Evolutionary conservation across 2,797 vertebrate genomes (phyloP), one percentile per base, ranked within the genome.

Genomic region (Sciurus vulgaris): DNA sequence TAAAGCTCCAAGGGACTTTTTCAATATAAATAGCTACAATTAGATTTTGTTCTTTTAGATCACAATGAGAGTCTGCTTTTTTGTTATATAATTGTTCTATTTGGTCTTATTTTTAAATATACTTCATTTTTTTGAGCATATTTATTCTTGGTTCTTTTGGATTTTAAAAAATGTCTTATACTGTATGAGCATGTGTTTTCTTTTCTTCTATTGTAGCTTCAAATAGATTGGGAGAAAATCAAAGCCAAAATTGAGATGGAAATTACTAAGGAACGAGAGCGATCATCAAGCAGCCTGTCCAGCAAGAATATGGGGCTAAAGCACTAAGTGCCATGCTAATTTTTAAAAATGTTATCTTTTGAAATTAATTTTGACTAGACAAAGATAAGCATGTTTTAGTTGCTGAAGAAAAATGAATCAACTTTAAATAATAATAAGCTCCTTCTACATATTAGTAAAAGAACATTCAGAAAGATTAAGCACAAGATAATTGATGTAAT

Each of bases 171-270:
- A 35, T 74, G 15, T 73, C 35, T 67, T 67, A 73, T 63, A 82
- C 26, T 72, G n/a, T 89, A 44, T 95, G 86, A 93, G 38, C 18
- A 26, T 22, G 3, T 7, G 96, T 93, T 51, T 96, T 0, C 67
- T 49, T 95, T 91, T 90, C 87, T 96, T 87, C 65, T 96, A 83
- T 97, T 98, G n/a, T 98, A 99, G 99, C 99, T 99, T 96, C 99
- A 99, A 98, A 99, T 99, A 97, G 99, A 99, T 96, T 99, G 99
- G 99, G 99, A 99, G 92, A 99, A 99, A 98, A 99, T 99, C 98
- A 99, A 99, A 98, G 99, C 99, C 44, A 99, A 99, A 98, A 99
- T 99, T 65, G 99, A 99, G 97, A 98, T 99, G 99, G 99, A 99
- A 98, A 97, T 99, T 85, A 98, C 99, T 18, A 99, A 99, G 97